Conservation (phyloP, 2,113 vertebrate genomes). For the Scortum barcoo region DNA sequence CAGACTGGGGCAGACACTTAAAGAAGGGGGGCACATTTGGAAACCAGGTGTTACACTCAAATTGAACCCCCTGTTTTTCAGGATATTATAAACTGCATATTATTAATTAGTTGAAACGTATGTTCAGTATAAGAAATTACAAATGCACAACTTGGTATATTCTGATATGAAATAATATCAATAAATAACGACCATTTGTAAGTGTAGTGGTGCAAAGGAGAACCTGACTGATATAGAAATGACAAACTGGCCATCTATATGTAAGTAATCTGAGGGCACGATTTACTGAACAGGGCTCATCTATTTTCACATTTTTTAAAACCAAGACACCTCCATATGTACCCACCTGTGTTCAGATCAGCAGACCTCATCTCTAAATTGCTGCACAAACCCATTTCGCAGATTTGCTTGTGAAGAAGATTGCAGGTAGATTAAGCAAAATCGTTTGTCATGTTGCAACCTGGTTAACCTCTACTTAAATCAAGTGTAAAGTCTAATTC, state of each 20-base stretch:
- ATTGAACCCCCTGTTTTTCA: no score
- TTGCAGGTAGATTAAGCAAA: constrained; percentile 25
- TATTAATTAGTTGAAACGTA: no score
- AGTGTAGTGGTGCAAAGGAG: background rate
- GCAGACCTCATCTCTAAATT: constrained; percentile 6
- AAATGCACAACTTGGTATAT: no score
- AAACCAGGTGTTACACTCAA: no score
- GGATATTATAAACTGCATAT: no score
- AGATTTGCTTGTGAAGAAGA: constrained; percentile 6
- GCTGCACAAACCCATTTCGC: background rate
- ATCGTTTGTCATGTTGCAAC: background rate
- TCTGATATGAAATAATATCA: no score
- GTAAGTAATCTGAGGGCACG: background rate
- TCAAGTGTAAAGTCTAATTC: constrained; percentile 1
- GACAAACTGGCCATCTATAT: no score
- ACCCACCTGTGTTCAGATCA: background rate
- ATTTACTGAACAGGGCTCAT: background rate
- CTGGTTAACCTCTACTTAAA: constrained; percentile 37
- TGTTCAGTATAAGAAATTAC: no score
- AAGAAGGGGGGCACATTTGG: no score
- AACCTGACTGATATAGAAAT: background rate
- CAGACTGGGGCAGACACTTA: no score
- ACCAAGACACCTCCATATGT: background rate
- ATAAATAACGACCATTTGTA: background rate
- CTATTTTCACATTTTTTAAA: background rate